Base-by-base conservation (phyloP, 2,888 invertebrate genomes). In the Cryptocheilus praepositus region DNA sequence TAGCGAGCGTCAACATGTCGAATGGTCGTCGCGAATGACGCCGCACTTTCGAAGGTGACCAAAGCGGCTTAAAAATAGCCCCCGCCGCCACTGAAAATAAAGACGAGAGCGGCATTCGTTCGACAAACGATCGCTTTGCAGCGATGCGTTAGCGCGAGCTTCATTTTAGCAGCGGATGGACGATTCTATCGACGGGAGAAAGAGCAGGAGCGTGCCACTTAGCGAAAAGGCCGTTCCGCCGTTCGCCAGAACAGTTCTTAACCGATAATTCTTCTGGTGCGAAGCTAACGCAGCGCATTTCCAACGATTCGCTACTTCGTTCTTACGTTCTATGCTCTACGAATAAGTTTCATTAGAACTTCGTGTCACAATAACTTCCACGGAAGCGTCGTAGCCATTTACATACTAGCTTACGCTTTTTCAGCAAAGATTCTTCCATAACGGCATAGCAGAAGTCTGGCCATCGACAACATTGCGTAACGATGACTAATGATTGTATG, bases 41-140 rank as follows among this genome's bases (percentile, higher is more conserved):
- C 53, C 57, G 55, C 65, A 54, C 44, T 70, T 64, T 59, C 71
- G 75, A 74, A 71, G 75, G 74, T 75, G 75, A 74, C 69, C 74
- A 74, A 71, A 70, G 69, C 62, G 51, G 43, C 16, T 56, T 71
- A 74, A 74, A 70, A 65, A 78, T 79, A 78, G 59, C 58, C 21
- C 13, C 11, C 49, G 58, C 46, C 51, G 67, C 54, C 53, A 75
- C 77, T 63, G 70, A 77, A 77, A 77, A 77, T 77, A 77, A 77
- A 77, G 75, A 70, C 70, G 61, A 63, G 66, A 19, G 16, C 59
- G 68, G 61, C 66, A 63, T 63, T 76, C 73, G 46, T 73, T 71
- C 76, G 70, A 74, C 74, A 70, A 73, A 70, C 74, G 73, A 76
- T 75, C 56, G 63, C 66, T 16, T 62, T 58, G 28, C 59, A 56